These are phyloP conservation scores for Rhizoglyphus robini DNA, from an alignment of 1,140 invertebrate genomes.

Conservation along the genomic window DNA sequence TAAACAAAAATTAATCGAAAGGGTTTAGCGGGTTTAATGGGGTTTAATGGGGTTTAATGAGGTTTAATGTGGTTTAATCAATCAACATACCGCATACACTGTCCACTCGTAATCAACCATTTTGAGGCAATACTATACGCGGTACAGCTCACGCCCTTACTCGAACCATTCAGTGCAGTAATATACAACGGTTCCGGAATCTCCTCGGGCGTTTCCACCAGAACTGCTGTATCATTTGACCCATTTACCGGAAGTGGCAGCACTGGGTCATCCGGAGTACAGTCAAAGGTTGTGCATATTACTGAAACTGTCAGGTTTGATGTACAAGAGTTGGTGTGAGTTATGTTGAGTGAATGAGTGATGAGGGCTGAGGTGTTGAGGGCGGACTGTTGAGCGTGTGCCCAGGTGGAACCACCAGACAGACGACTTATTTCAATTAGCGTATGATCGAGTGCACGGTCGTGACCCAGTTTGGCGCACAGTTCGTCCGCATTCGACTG, in stretches of 20 bases:
- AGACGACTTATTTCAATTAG: neutral
- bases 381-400: neutral
- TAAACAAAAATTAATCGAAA: neutral
- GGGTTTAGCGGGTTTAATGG: neutral
- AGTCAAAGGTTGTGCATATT: neutral
- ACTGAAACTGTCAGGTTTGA: neutral
- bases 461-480: neutral
- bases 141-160: neutral
- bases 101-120: conserved; percentile 14
- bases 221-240: neutral
- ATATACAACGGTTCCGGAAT: neutral
- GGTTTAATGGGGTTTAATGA: no score
- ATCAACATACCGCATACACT: conserved; percentile 9
- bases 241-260: neutral
- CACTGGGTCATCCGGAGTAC: neutral
- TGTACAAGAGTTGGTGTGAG: neutral
- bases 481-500: neutral
- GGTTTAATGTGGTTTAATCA: neutral
- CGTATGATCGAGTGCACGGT: neutral
- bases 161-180: neutral
- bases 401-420: neutral
- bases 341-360: neutral
- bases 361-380: neutral
- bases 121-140: neutral
- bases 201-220: neutral